These are phyloP conservation scores for Diachasmimorpha longicaudata DNA, from an alignment of 1,140 invertebrate genomes.

Conservation along the genomic window DNA sequence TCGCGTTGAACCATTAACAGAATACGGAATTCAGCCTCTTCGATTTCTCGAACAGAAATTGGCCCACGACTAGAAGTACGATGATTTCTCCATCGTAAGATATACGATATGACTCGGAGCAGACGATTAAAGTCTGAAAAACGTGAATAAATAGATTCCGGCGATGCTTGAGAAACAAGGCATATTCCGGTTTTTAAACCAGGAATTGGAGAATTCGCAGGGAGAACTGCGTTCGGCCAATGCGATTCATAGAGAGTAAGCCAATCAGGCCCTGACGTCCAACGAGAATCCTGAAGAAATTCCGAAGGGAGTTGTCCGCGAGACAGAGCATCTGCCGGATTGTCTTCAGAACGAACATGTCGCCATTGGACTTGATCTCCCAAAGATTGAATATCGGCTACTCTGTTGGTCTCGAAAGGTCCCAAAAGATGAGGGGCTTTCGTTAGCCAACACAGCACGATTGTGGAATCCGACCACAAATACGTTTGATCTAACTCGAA, in stretches of 20 bases:
- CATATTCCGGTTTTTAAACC: constrained; percentile 19
- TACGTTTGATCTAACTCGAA: neutral
- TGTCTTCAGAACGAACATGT: constrained; percentile 41
- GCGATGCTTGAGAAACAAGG: neutral
- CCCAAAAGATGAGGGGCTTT: neutral
- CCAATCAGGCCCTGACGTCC: constrained; percentile 30
- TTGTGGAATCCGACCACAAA: constrained; percentile 35
- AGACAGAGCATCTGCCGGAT: constrained; percentile 41
- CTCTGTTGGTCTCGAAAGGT: constrained; percentile 21
- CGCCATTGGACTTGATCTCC: constrained; percentile 31
- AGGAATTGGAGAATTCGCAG: constrained; percentile 8
- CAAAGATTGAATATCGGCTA: constrained; percentile 30
- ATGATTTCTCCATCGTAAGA: too few relatives aligned
- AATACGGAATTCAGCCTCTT: neutral
- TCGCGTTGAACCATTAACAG: neutral
- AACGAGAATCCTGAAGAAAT: constrained; percentile 19
- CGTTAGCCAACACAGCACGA: constrained; percentile 33
- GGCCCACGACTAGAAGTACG: neutral
- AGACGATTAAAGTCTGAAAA: constrained; percentile 16
- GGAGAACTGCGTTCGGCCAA: neutral
- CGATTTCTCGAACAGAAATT: neutral
- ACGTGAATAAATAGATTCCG: constrained; percentile 3
- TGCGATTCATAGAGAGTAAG: neutral
- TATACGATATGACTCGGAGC: neutral
- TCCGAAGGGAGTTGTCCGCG: constrained; percentile 23